These are phyloP conservation scores for Charaxes varanes DNA, from an alignment of 1,140 invertebrate genomes.

Conservation along the genomic window DNA sequence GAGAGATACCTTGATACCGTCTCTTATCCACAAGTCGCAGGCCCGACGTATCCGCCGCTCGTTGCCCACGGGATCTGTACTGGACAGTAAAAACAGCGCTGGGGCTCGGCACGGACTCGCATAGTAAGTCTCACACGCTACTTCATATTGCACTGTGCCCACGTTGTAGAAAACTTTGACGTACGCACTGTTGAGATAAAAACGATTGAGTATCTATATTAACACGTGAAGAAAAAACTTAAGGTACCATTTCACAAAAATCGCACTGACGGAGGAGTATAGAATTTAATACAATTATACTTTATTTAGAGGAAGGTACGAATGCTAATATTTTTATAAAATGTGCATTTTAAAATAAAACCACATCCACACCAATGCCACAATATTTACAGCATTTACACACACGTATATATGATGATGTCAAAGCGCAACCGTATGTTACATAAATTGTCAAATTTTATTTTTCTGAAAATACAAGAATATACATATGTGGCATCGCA, in stretches of 20 bases:
- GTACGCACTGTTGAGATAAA: conserved; percentile 75
- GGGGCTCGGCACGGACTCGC: conserved; percentile 81
- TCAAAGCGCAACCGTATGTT: too few relatives aligned
- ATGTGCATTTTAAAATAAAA: too few relatives aligned
- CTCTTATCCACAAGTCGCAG: conserved; percentile 77
- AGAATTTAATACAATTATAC: too few relatives aligned
- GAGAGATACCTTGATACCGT: conserved; percentile 79
- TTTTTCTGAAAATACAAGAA: too few relatives aligned
- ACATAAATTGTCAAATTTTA: too few relatives aligned
- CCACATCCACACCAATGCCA: too few relatives aligned
- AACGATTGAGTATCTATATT: not conserved
- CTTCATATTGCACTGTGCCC: conserved; percentile 85
- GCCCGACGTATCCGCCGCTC: conserved; percentile 79
- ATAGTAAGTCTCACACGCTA: conserved; percentile 86
- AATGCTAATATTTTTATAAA: too few relatives aligned
- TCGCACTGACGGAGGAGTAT: too few relatives aligned
- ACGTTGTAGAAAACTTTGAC: conserved; percentile 82
- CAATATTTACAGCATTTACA: too few relatives aligned
- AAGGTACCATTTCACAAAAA: not conserved
- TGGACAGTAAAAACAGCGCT: conserved; percentile 85
- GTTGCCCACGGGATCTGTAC: conserved; percentile 85
- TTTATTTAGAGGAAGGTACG: too few relatives aligned
- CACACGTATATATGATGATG: too few relatives aligned
- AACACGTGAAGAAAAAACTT: not conserved
- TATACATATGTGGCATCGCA: too few relatives aligned